These are phyloP conservation scores for Scaeva pyrastri DNA, from an alignment of 2,888 invertebrate genomes.

Conservation along the genomic window DNA sequence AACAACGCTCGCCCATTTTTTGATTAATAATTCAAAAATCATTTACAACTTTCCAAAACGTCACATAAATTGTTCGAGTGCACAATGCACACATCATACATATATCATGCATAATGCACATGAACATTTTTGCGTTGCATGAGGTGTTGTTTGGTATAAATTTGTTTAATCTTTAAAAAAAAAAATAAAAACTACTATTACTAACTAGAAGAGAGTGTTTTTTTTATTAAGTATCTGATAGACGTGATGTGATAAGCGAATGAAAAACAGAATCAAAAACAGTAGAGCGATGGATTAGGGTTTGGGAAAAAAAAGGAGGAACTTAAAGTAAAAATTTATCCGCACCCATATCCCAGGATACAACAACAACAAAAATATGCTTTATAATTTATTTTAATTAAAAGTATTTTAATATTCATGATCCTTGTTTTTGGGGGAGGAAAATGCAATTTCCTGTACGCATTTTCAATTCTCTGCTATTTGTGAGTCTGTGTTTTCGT, in stretches of 20 bases:
- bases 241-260: background rate
- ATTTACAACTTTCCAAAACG: slow-evolving; percentile 62
- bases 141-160: slow-evolving; percentile 19
- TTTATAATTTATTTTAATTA: slow-evolving; percentile 66
- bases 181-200: background rate
- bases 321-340: background rate
- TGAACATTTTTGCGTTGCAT: background rate
- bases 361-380: background rate
- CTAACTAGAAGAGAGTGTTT: background rate
- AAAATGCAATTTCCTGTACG: slow-evolving; percentile 58
- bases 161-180: slow-evolving; percentile 8
- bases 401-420: slow-evolving; percentile 58
- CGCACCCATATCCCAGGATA: background rate
- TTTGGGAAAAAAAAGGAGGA: background rate
- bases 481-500: slow-evolving; percentile 27
- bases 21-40: slow-evolving; percentile 65
- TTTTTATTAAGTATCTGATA: slow-evolving; percentile 6
- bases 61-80: slow-evolving; percentile 40
- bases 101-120: background rate
- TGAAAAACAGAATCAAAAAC: background rate
- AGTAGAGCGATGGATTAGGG: background rate
- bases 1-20: slow-evolving; percentile 45
- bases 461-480: slow-evolving; percentile 34
- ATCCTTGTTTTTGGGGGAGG: slow-evolving; percentile 28
- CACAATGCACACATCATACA: background rate